Percentiles rank a stretch among this genome's conserved stretches.
Conservation (phyloP, 2,888 invertebrate species). For the Junonia oenone region DNA sequence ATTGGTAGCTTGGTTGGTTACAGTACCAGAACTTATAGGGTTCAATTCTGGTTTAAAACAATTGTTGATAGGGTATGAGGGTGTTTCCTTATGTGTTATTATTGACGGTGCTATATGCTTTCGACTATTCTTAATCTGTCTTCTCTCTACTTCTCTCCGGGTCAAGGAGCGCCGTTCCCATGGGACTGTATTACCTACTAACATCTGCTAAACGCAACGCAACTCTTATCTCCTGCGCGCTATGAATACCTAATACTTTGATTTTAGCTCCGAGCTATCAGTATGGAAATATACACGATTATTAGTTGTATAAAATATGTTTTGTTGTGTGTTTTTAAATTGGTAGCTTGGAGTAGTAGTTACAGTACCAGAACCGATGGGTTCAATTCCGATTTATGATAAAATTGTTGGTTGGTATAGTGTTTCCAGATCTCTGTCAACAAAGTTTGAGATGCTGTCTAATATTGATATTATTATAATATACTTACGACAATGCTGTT, state of each 20-base stretch:
- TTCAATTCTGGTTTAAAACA: no score
- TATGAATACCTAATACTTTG: constrained; percentile 35
- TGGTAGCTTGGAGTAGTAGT: not conserved
- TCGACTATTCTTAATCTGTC: no score
- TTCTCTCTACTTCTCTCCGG: no score
- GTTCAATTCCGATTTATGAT: no score
- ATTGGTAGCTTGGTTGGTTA: not conserved
- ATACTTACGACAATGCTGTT: no score
- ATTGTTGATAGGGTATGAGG: not conserved
- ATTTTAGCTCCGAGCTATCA: constrained; percentile 25
- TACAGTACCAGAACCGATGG: no score
- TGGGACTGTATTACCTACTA: constrained; percentile 41
- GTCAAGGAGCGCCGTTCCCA: constrained; percentile 60
- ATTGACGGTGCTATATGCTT: no score
- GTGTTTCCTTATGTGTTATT: no score
- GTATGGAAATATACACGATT: not conserved
- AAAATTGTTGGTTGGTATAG: not conserved
- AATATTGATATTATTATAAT: no score
- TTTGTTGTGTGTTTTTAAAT: not conserved
- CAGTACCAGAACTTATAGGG: no score
- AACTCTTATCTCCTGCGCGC: constrained; percentile 28
- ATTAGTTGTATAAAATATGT: not conserved
- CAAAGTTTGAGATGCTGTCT: no score
- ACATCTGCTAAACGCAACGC: constrained; percentile 36
- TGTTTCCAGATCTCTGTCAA: no score